These are phyloP conservation scores for Hypotaenidia okinawae DNA, from an alignment of 2,797 vertebrate species.

Conservation along the genomic window DNA sequence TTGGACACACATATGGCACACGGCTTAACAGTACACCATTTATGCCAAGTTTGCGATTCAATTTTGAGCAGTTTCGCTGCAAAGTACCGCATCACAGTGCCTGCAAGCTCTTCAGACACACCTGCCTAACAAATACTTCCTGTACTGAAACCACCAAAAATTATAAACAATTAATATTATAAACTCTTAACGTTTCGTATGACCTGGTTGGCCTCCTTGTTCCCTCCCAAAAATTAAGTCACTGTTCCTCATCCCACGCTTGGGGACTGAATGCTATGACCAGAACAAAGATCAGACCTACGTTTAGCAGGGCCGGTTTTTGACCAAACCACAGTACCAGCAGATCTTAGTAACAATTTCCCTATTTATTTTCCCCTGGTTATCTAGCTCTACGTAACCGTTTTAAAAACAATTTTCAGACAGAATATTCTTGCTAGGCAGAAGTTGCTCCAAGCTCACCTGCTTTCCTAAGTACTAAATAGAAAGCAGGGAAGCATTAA, in stretches of 20 bases:
- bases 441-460: background rate
- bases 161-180: background rate
- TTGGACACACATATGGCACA: background rate
- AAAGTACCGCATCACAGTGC: accelerated
- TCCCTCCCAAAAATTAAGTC: background rate
- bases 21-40: background rate
- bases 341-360: background rate
- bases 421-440: background rate
- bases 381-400: background rate
- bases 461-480: background rate
- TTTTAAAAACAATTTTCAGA: background rate
- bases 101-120: background rate
- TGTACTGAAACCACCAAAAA: background rate
- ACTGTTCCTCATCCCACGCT: accelerated
- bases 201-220: background rate
- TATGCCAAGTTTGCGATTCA: background rate
- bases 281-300: background rate
- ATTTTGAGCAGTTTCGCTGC: background rate
- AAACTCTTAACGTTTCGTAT: background rate
- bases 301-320: background rate
- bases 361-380: background rate
- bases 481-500: background rate
- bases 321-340: background rate
- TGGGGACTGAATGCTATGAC: accelerated
- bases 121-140: background rate